phyloP scores from a whole-genome alignment of 2,797 vertebrate species.

The Octomys mimax region DNA sequence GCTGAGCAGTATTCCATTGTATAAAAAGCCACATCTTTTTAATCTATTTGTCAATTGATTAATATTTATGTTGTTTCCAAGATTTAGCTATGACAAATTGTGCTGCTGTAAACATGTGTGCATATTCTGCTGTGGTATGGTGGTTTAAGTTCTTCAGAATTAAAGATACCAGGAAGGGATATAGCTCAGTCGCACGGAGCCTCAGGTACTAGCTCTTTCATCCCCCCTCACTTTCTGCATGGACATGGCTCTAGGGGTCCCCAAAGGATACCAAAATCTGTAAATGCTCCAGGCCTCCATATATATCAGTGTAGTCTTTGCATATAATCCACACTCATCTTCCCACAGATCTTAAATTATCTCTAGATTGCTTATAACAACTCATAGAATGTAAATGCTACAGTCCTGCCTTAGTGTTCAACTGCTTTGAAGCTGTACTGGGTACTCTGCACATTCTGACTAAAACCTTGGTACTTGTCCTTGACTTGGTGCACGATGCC shows the following conservation, averaged over 20 bases:
- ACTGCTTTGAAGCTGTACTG: neutral
- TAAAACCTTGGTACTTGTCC: neutral
- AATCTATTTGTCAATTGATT: neutral
- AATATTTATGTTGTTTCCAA: neutral
- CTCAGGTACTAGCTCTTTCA: neutral
- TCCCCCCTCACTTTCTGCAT: neutral
- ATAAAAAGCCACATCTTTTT: neutral
- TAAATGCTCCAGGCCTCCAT: neutral
- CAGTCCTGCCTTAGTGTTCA: too few species aligned
- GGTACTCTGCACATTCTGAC: neutral
- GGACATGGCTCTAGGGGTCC: neutral
- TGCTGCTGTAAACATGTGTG: neutral
- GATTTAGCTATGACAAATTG: neutral
- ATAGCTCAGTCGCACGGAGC: neutral
- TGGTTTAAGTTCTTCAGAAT: neutral
- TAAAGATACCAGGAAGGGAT: neutral
- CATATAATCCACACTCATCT: neutral
- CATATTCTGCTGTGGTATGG: neutral
- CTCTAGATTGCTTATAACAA: neutral
- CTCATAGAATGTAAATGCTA: neutral
- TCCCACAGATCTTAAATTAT: neutral
- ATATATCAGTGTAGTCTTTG: neutral
- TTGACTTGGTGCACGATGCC: neutral
- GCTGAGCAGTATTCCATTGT: neutral
- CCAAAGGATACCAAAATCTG: neutral